These are phyloP conservation scores for Hydractinia echinata DNA, from an alignment of 30 jellyfish, hydroid and myxozoan species.

Conservation along the genomic window DNA sequence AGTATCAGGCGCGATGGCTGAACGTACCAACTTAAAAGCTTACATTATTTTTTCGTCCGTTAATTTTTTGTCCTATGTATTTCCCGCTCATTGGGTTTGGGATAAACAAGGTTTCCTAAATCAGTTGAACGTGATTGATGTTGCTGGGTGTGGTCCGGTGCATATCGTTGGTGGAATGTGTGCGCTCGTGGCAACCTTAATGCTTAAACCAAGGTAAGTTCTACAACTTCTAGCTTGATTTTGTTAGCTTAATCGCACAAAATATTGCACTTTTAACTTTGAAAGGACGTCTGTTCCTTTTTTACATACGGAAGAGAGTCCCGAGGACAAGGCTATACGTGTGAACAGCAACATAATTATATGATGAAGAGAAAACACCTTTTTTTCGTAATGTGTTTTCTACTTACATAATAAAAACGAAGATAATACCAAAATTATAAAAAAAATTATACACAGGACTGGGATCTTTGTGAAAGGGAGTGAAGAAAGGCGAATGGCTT, in stretches of 20 bases:
- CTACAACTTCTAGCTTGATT: too few species aligned
- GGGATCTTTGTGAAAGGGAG: not conserved
- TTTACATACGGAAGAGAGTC: too few species aligned
- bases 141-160: slow-evolving; percentile 42
- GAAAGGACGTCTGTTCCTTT: too few species aligned
- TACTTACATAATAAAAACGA: not conserved
- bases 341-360: too few species aligned
- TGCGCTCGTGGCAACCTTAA: slow-evolving; percentile 36
- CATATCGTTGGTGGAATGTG: slow-evolving; percentile 40
- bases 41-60: slow-evolving; percentile 31
- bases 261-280: too few species aligned
- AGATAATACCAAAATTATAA: not conserved
- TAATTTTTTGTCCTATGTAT: slow-evolving; percentile 13
- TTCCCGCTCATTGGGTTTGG: slow-evolving; percentile 55
- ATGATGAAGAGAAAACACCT: too few species aligned
- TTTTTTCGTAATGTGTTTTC: not conserved
- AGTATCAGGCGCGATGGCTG: slow-evolving; percentile 52
- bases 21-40: slow-evolving; percentile 26
- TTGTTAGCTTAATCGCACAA: too few species aligned
- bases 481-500: slow-evolving; percentile 25
- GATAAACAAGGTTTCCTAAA: slow-evolving; percentile 7
- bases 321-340: too few species aligned
- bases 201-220: slow-evolving; percentile 34
- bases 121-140: slow-evolving; percentile 30
- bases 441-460: not conserved